A percentile compares a stretch with the other conserved stretches of the same genome.
These are phyloP conservation scores for Neodiprion fabricii DNA, from an alignment of 1,140 invertebrate species.

Conservation along the genomic window DNA sequence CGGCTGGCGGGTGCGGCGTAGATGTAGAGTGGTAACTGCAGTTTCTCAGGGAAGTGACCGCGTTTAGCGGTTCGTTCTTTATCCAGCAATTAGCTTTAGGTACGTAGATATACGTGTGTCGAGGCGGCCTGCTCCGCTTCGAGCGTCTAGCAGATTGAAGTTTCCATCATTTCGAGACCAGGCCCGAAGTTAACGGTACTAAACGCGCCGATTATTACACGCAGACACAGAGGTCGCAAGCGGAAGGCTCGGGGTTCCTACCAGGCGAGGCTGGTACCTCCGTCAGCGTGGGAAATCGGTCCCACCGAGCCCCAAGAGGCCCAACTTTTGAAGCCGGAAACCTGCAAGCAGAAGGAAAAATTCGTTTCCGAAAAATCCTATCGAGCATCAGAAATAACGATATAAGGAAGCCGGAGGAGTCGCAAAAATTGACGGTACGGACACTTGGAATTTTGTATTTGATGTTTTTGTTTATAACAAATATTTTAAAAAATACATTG, in stretches of 20 bases:
- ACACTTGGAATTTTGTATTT: too few relatives aligned
- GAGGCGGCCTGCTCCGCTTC: not conserved
- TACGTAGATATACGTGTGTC: not conserved
- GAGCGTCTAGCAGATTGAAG: not conserved
- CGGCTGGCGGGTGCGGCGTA: too few relatives aligned
- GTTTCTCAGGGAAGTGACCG: conserved; percentile 4
- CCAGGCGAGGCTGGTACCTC: not conserved
- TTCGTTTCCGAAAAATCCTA: too few relatives aligned
- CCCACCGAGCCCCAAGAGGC: not conserved
- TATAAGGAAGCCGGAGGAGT: too few relatives aligned
- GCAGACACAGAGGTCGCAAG: not conserved
- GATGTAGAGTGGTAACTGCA: too few relatives aligned
- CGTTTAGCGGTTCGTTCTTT: conserved; percentile 6
- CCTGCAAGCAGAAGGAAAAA: too few relatives aligned
- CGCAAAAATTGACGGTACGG: too few relatives aligned
- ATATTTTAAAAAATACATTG: too few relatives aligned
- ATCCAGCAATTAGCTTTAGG: not conserved
- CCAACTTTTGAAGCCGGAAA: too few relatives aligned
- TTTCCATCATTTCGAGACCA: not conserved
- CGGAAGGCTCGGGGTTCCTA: not conserved
- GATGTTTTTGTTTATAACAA: too few relatives aligned
- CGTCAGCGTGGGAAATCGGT: not conserved
- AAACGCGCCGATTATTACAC: conserved; percentile 2
- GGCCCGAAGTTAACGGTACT: not conserved
- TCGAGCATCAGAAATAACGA: too few relatives aligned